Percentiles rank a stretch among this genome's conserved stretches.
phyloP scores from a whole-genome alignment of 2,797 vertebrate species.

The Rhynchotus rufescens region DNA sequence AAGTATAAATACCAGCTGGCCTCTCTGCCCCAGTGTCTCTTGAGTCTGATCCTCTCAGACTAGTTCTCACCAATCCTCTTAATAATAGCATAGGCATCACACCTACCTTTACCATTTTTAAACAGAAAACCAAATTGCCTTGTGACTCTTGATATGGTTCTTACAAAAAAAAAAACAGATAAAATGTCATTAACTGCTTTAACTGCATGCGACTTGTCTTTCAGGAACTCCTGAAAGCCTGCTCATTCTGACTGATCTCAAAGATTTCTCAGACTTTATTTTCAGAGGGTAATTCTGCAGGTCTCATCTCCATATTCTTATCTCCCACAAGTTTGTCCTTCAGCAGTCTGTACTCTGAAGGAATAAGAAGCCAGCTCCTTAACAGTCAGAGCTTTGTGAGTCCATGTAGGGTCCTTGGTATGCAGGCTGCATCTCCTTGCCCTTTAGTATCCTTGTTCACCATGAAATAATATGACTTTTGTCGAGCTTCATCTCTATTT shows the following conservation, averaged over 20 bases:
- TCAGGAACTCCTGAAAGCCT: neutral
- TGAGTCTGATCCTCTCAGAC: neutral
- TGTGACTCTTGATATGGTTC: neutral
- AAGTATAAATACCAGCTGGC: neutral
- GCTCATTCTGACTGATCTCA: neutral
- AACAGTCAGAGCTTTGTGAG: neutral
- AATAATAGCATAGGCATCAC: neutral
- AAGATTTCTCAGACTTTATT: neutral
- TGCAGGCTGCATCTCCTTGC: neutral
- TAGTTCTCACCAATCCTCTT: neutral
- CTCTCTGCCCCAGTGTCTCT: neutral
- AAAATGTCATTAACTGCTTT: neutral
- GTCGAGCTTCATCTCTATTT: neutral
- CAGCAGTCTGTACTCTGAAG: neutral
- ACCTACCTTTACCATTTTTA: neutral
- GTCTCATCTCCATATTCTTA: neutral
- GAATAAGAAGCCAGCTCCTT: neutral
- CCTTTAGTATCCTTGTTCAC: neutral
- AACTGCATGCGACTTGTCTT: neutral
- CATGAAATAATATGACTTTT: neutral
- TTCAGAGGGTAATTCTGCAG: neutral
- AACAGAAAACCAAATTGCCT: neutral
- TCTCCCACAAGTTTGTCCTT: neutral
- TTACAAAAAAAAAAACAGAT: neutral
- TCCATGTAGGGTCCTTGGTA: neutral